Base-by-base conservation (phyloP, 2,797 vertebrate genomes). In the Graptemys geographica region DNA sequence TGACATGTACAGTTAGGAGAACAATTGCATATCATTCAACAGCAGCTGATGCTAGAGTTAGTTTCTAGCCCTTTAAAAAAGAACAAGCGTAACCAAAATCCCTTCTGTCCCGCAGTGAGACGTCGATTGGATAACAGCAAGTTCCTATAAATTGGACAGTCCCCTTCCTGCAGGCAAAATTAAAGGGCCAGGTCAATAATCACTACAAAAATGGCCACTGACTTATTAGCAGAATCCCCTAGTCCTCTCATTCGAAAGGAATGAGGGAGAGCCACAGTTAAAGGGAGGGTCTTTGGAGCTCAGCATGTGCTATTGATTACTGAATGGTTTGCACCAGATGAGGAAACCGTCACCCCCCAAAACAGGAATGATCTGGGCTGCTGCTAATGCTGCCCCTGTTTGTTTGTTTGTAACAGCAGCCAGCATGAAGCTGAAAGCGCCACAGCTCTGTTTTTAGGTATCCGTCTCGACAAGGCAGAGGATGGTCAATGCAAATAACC, bases 151-250 rank as follows among this genome's bases (percentile, higher is more conserved):
- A 41, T 41, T 65, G 82, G 87, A 89, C 83, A 41, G 65, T 80
- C 72, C 83, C 76, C 76, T 89, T 37, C 79, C 84, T 55, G 53
- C 83, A 89, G 85, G 87, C 84, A 44, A 65, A 89, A 89, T 79
- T 83, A 89, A 86, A 80, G 79, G 5, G 59, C 49, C 31, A 53
- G 69, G 47, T 33, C 86, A 76, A 76, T 89, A 85, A 82, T 72
- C n/a, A 8, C 65, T 72, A 44, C 41, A 44, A 27, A 74, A 74
- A 74, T 8, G 41, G 41, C 6, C 41, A 44, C 72, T 41, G 23
- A 6, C 41, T 41, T 44, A 27, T 12, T 27, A 27, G 11, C 21
- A 44, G 72, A 74, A 74, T 74, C 11, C 21, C n/a, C 37, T 23
- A n/a, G 21, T 10, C 7, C n/a, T 37, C n/a, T 23, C 72, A 13